Evolutionary conservation across 2,888 invertebrate species (phyloP).

Genomic region (Cloeon dipterum): DNA sequence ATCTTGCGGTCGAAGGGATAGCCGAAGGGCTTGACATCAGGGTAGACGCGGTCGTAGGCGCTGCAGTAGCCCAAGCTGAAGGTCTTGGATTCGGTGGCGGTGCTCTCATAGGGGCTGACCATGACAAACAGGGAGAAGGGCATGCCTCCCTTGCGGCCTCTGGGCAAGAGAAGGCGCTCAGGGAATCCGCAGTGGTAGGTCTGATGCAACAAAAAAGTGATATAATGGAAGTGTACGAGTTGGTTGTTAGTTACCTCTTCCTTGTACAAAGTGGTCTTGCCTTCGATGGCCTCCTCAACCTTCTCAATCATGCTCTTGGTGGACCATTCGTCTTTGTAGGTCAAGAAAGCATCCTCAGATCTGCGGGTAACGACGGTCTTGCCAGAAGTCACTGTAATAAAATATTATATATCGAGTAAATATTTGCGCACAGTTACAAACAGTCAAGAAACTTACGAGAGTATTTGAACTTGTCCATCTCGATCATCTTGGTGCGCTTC

Average conservation of each 20-base stretch:
- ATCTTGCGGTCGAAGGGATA: constrained; percentile 51
- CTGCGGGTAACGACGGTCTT: constrained; percentile 40
- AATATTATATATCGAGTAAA: too few species aligned
- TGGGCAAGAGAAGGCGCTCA: constrained; percentile 29
- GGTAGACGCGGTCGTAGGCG: constrained; percentile 15
- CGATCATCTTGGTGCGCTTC: constrained; percentile 36
- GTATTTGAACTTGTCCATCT: constrained; percentile 35
- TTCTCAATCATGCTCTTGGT: constrained; percentile 37
- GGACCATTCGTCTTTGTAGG: constrained; percentile 20
- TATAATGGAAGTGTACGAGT: too few species aligned
- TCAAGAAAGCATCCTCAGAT: constrained; percentile 27
- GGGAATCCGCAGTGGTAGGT: constrained; percentile 39
- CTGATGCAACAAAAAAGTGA: too few species aligned
- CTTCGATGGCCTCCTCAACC: constrained; percentile 29
- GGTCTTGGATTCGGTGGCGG: constrained; percentile 25
- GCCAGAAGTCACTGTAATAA: constrained; percentile 30
- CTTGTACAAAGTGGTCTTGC: constrained; percentile 25
- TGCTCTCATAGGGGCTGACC: constrained; percentile 25
- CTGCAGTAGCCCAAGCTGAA: constrained; percentile 24
- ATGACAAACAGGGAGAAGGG: constrained; percentile 35
- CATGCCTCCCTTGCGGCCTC: constrained; percentile 40
- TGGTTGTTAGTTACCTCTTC: constrained; percentile 17
- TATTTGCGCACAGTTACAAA: too few species aligned
- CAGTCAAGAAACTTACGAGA: constrained; percentile 25
- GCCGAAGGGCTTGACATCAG: constrained; percentile 39